phyloP scores from a whole-genome alignment of 1,140 invertebrate genomes.

The Drosophila ercepeae region DNA sequence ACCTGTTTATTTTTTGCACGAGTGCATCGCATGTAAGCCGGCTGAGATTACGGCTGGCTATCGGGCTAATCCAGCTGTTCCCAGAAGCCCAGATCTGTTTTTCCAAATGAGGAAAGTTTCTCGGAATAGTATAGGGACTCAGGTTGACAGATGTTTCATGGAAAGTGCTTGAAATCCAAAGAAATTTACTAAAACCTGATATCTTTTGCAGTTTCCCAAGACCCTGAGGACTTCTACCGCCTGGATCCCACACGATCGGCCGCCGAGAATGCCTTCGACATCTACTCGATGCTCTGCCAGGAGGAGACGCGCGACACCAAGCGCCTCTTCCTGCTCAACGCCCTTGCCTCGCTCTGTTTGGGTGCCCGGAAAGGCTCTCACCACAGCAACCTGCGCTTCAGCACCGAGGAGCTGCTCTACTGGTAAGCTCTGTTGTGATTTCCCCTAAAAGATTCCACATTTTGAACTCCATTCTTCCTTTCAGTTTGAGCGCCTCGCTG shows the following conservation, averaged over 20 bases:
- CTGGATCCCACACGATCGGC: conserved; percentile 73
- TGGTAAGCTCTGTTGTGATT: conserved; percentile 92
- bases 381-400: conserved; percentile 87
- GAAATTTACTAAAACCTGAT: no score
- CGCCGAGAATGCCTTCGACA: conserved; percentile 80
- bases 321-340: conserved; percentile 77
- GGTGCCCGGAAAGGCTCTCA: conserved; percentile 78
- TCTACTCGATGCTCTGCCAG: conserved; percentile 70
- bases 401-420: conserved; percentile 90
- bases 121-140: no score
- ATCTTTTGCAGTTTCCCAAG: conserved; percentile 72
- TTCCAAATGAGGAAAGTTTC: no score
- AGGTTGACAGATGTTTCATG: no score
- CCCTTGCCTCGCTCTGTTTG: conserved; percentile 73
- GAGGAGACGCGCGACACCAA: conserved; percentile 77
- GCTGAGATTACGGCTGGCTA: not conserved
- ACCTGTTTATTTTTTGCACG: not conserved
- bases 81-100: not conserved
- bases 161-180: no score
- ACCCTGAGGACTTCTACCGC: conserved; percentile 77
- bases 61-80: not conserved
- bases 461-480: not conserved
- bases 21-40: not conserved
- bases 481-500: conserved; percentile 92
- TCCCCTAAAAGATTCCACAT: not conserved